Conservation (phyloP, 2,888 invertebrate genomes). For the Lepidochrysops patricia region DNA sequence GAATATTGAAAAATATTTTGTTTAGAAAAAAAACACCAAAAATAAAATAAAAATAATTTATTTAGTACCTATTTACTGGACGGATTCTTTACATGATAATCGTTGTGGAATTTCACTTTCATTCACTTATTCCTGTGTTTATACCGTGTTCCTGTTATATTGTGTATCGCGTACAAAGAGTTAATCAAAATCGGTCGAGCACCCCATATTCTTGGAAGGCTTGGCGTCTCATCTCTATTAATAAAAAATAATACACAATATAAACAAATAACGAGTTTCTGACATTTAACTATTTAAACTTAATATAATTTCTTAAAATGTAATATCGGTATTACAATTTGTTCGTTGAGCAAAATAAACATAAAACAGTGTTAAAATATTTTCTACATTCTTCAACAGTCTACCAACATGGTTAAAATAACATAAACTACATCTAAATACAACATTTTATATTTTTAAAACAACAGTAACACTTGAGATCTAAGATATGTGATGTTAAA, state of each 20-base stretch:
- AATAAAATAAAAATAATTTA: neutral
- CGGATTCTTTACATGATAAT: neutral
- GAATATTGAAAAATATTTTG: neutral
- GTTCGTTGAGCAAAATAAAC: neutral
- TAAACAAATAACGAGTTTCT: neutral
- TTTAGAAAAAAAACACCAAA: neutral
- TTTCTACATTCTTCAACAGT: neutral
- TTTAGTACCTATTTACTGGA: neutral
- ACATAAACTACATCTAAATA: neutral
- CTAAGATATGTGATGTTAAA: neutral
- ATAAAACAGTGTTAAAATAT: neutral
- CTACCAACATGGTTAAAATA: neutral
- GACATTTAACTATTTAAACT: neutral
- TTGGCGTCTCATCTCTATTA: constrained; percentile 25
- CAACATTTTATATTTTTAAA: neutral
- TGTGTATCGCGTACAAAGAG: constrained; percentile 52
- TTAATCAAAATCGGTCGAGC: constrained; percentile 35
- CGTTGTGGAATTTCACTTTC: neutral
- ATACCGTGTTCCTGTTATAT: constrained; percentile 39
- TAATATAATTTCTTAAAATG: neutral
- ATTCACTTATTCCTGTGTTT: neutral
- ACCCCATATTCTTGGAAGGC: constrained; percentile 18
- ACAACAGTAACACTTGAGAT: neutral
- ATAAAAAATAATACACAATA: constrained; percentile 17
- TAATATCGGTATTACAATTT: neutral